These are phyloP conservation scores for Ptychodera flava DNA, from an alignment of 35 echinoderm and acorn worm genomes.

Conservation along the genomic window DNA sequence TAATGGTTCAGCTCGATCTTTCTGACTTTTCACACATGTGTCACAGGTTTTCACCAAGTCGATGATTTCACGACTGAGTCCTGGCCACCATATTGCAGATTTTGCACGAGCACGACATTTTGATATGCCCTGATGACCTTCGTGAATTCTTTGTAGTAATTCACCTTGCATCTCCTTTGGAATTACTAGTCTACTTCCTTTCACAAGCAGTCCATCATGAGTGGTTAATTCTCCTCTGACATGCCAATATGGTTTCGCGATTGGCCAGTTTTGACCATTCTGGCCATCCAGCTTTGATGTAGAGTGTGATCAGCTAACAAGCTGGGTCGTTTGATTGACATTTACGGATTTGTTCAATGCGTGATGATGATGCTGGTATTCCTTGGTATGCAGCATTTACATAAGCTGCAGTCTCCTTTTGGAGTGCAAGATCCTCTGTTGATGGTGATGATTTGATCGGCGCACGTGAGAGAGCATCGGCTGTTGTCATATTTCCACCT, in stretches of 20 bases:
- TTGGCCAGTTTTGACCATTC: conserved; percentile 16
- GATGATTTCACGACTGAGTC: conserved; percentile 25
- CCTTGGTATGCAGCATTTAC: background rate
- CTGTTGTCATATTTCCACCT: too few species aligned
- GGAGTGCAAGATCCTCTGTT: conserved; percentile 3
- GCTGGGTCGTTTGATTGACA: conserved; percentile 39
- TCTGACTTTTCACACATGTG: background rate
- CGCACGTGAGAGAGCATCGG: conserved; percentile 17
- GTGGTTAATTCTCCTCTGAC: conserved; percentile 31
- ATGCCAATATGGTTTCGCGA: conserved; percentile 30
- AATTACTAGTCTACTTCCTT: conserved; percentile 48
- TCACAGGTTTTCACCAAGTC: conserved; percentile 11
- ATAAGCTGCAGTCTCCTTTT: conserved; percentile 34
- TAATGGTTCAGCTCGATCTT: conserved; percentile 10
- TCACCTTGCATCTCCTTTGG: too few species aligned
- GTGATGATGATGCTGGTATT: conserved; percentile 3
- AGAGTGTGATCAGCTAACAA: conserved; percentile 25
- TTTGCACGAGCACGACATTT: conserved; percentile 20
- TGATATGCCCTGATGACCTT: conserved; percentile 22
- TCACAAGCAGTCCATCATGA: conserved; percentile 37
- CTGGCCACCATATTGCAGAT: conserved; percentile 9
- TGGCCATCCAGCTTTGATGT: conserved; percentile 54
- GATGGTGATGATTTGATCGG: conserved; percentile 5
- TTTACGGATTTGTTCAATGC: conserved; percentile 21
- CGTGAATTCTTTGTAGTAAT: conserved; percentile 28